These are phyloP conservation scores for Neelides sp. DNA, from an alignment of 1,140 invertebrate genomes.

Conservation along the genomic window DNA sequence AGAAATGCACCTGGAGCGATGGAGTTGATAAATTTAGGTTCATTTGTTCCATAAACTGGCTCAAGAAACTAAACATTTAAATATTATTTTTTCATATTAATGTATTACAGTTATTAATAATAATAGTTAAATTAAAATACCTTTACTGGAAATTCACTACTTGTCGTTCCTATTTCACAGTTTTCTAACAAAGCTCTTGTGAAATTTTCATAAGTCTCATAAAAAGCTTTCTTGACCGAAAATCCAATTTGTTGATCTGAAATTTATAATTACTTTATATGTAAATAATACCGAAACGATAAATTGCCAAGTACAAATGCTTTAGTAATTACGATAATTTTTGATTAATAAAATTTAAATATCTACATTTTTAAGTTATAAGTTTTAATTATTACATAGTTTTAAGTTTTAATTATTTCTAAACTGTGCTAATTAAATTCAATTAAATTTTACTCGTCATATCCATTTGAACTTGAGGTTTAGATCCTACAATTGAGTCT, in stretches of 20 bases:
- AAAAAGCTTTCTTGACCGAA: not conserved
- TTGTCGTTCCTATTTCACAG: not conserved
- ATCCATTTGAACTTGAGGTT: slow-evolving; percentile 70
- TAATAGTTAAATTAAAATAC: not conserved
- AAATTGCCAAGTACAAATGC: too few species aligned
- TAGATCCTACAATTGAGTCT: slow-evolving; percentile 60
- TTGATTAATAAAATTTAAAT: too few species aligned
- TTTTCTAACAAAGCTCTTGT: slow-evolving; percentile 7
- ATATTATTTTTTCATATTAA: not conserved
- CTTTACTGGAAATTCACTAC: not conserved
- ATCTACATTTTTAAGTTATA: too few species aligned
- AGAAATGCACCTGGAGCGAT: slow-evolving; percentile 64
- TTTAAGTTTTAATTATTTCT: too few species aligned
- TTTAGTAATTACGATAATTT: too few species aligned
- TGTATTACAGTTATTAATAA: not conserved
- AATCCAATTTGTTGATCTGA: not conserved
- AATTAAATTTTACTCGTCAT: slow-evolving; percentile 87
- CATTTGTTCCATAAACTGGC: slow-evolving; percentile 53
- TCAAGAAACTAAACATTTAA: slow-evolving; percentile 46
- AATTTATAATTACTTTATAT: not conserved
- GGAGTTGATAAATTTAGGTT: slow-evolving; percentile 54
- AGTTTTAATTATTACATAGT: too few species aligned
- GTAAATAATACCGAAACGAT: slow-evolving; percentile 29
- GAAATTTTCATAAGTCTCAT: not conserved
- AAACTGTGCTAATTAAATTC: too few species aligned